Base-by-base conservation (phyloP, 2,888 invertebrate genomes). In the Cheilosia urbana region DNA sequence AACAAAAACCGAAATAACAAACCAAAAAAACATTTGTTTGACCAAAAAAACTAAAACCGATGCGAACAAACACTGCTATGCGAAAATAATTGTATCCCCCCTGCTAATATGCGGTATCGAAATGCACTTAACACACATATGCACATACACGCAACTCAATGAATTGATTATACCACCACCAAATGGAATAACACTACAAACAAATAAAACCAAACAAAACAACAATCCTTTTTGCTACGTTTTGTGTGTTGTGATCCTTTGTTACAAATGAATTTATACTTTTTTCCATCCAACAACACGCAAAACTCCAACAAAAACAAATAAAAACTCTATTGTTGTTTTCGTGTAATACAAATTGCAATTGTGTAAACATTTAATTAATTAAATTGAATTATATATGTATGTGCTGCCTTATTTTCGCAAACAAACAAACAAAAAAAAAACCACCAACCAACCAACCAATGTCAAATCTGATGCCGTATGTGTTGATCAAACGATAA, bases 151-250 rank as follows among this genome's bases (percentile, higher is more conserved):
- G 42, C 53, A 51, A 77, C 42, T 49, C 55, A 73, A 68, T 62
- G n/a, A 78, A 65, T 49, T 68, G 42, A 51, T 53, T 55, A 42
- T 62, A 79, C 62, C 79, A 87, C 81, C 87, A 85, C 87, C 72
- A 76, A 80, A 87, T 79, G 81, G 84, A 87, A 87, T 78, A 77
- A 78, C 55, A 78, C 68, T 78, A 76, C 63, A 73, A 76, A 71
- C 24, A 55, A 88, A 87, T 87, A 87, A 87, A 82, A 80, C 84
- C 76, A 37, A 37, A 13, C 37, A 72, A 87, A 81, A 73, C 71
- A 57, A 72, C 71, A 71, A 73, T 78, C 69, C 72, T 79, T 27
- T 80, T 51, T 80, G 57, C 47, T 66, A 77, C 57, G 60, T 80
- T 76, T 80, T 81, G 81, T 66, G 51, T 80, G 76, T 81, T 84